These are phyloP conservation scores for Microcebus griseorufus DNA, from an alignment of 2,113 vertebrate genomes.

Conservation along the genomic window DNA sequence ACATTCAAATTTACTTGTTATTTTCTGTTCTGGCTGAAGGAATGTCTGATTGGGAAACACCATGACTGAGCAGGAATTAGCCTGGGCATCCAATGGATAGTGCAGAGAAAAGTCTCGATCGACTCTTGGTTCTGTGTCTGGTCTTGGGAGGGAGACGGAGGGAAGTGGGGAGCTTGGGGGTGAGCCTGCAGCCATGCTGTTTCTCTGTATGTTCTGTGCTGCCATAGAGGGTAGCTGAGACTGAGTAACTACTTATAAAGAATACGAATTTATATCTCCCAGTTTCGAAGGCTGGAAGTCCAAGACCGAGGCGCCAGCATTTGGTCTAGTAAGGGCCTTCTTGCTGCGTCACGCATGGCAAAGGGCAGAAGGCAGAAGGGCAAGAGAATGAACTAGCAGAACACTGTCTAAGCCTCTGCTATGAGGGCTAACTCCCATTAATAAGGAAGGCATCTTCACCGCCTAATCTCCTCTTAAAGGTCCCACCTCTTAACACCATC, in stretches of 20 bases:
- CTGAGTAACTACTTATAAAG: background rate
- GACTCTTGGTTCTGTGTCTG: background rate
- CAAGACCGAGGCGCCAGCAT: background rate
- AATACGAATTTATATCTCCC: background rate
- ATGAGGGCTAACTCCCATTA: too few relatives aligned
- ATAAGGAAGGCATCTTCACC: background rate
- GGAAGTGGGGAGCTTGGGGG: background rate
- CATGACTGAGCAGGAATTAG: background rate
- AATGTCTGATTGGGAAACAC: background rate
- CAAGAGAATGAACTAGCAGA: background rate
- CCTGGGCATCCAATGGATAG: background rate
- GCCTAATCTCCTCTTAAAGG: background rate
- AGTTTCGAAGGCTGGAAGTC: background rate
- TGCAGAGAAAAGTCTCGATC: background rate
- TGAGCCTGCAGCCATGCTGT: background rate
- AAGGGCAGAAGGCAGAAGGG: background rate
- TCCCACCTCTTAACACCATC: accelerated
- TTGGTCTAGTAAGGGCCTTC: background rate
- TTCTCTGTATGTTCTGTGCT: background rate
- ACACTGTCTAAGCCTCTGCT: too few relatives aligned
- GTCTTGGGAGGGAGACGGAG: background rate
- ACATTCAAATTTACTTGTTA: background rate
- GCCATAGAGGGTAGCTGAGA: background rate
- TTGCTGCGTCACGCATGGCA: background rate
- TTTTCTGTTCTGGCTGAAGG: background rate